Conservation (phyloP, 2,888 invertebrate species). For the Noctua pronuba region DNA sequence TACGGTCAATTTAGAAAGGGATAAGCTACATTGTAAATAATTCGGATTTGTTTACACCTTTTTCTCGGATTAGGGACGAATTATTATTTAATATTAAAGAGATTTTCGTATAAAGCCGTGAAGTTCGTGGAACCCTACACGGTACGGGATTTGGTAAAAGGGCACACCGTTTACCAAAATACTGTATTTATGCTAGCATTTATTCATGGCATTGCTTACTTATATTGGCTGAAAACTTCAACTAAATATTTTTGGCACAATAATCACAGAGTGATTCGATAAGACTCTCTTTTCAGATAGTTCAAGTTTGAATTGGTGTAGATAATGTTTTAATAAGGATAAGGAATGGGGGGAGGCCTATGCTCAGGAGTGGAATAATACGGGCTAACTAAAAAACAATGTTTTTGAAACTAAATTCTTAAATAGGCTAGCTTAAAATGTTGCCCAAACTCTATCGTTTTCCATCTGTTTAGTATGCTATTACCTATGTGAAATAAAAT, state of each 20-base stretch:
- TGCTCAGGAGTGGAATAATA: no score
- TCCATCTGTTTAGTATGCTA: background rate
- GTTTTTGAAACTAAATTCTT: background rate
- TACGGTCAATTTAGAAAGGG: constrained; percentile 53
- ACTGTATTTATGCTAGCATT: background rate
- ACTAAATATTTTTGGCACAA: background rate
- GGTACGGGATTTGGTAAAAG: constrained; percentile 42
- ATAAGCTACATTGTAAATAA: constrained; percentile 57
- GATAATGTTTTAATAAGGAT: no score
- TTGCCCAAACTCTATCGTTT: background rate
- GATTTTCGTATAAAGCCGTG: constrained; percentile 45
- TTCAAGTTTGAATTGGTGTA: background rate
- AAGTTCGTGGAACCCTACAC: constrained; percentile 23
- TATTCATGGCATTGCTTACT: background rate
- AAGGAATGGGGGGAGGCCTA: no score
- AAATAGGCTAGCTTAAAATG: background rate
- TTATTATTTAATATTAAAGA: constrained; percentile 62
- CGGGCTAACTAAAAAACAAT: no score
- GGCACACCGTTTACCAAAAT: constrained; percentile 24
- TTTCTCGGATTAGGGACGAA: constrained; percentile 57
- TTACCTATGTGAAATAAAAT: background rate
- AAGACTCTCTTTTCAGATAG: background rate
- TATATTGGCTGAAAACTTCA: background rate
- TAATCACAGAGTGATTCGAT: background rate
- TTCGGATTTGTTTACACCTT: constrained; percentile 59